These are phyloP conservation scores for Fissipunctia ypsillon DNA, from an alignment of 2,888 invertebrate genomes.

Conservation along the genomic window DNA sequence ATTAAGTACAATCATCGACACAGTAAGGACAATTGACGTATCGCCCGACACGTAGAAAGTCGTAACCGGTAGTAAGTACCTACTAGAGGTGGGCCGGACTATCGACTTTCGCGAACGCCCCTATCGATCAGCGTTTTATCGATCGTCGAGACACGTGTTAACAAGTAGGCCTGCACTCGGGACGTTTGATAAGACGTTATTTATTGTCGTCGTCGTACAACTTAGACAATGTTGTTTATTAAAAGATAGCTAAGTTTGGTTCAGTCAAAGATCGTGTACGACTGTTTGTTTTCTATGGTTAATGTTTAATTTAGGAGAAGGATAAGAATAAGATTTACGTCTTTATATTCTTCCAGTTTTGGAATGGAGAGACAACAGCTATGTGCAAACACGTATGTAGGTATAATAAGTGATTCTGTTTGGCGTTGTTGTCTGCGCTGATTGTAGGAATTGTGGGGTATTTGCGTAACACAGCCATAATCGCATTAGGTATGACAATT, in stretches of 20 bases:
- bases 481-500: too few species aligned
- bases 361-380: neutral
- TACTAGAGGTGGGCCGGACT: constrained; percentile 44
- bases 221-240: constrained; percentile 57
- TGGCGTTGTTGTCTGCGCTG: neutral
- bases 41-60: constrained; percentile 62
- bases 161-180: constrained; percentile 76
- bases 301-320: constrained; percentile 41
- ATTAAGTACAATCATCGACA: constrained; percentile 64
- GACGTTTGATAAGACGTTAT: constrained; percentile 76
- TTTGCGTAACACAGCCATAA: too few species aligned
- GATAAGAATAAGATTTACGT: constrained; percentile 10
- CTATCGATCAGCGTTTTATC: constrained; percentile 78
- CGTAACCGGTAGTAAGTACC: constrained; percentile 37
- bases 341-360: neutral
- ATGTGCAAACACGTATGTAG: too few species aligned
- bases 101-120: constrained; percentile 67
- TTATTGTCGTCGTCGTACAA: constrained; percentile 61
- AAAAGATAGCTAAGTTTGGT: constrained; percentile 53
- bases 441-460: too few species aligned
- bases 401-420: too few species aligned
- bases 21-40: constrained; percentile 61
- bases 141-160: constrained; percentile 79
- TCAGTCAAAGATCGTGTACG: constrained; percentile 50
- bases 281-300: constrained; percentile 37